Conservation (phyloP, 2,888 invertebrate species). For the Scaptomyza caliginosa region DNA sequence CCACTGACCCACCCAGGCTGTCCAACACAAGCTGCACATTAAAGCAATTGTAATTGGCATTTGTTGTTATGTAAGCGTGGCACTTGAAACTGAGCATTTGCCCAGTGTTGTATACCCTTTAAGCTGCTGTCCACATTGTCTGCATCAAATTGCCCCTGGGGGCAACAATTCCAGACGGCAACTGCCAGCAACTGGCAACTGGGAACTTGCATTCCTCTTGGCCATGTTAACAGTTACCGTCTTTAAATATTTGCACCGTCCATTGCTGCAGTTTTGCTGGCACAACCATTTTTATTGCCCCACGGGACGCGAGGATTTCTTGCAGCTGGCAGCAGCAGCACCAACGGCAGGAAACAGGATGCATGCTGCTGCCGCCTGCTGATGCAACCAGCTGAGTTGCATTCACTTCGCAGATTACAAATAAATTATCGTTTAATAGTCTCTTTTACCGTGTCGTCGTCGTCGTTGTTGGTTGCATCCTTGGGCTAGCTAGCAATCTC, state of each 20-base stretch:
- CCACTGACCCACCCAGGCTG: conserved; percentile 21
- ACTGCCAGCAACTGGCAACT: conserved; percentile 3
- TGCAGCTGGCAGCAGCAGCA: conserved; percentile 28
- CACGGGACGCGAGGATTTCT: conserved; percentile 58
- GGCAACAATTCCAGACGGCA: conserved; percentile 4
- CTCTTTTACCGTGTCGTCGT: conserved; percentile 52
- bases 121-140: conserved; percentile 54
- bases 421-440: conserved; percentile 84
- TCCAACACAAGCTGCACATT: conserved; percentile 42
- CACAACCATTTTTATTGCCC: conserved; percentile 65
- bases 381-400: conserved; percentile 45
- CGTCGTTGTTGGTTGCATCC: conserved; percentile 5
- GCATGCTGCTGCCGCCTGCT: conserved; percentile 10
- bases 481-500: conserved; percentile 5
- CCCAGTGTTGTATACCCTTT: conserved; percentile 47
- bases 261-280: conserved; percentile 42
- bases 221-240: conserved; percentile 42
- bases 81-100: conserved; percentile 55
- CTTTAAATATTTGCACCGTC: conserved; percentile 59
- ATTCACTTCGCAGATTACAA: conserved; percentile 83
- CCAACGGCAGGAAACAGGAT: conserved; percentile 1
- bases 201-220: conserved; percentile 19
- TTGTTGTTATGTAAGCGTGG: conserved; percentile 69
- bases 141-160: conserved; percentile 44
- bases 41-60: conserved; percentile 77